Evolutionary conservation across 2,888 invertebrate species (phyloP), one percentile per base, ranked within the genome.

Genomic region (Drosophila anceps): DNA sequence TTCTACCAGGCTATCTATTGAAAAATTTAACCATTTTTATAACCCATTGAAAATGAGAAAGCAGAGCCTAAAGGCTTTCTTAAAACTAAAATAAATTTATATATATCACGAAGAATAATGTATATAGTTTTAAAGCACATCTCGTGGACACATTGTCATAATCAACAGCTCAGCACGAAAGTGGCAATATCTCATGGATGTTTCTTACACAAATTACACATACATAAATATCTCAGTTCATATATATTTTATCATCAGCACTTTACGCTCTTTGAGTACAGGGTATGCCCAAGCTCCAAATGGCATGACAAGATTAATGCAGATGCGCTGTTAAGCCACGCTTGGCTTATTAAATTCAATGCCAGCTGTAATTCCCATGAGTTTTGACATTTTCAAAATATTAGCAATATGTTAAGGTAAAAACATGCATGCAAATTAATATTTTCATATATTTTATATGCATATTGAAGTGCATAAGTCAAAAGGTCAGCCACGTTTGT

Each of bases 211-310:
- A 46, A 18, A 10, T 18, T 41, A 18, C 18, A 41, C 15, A 41
- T 41, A 18, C 18, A 10, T 41, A 41, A 24, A 44, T 24, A 43
- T 20, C 12, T 20, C 20, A 43, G 7, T 24, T 44, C 9, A 27
- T 46, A 29, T 48, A 48, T n/a, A 15, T 15, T 46, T 48, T 48
- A 48, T 29, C 29, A 31, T n/a, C 2, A 12, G 4, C 9, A 1
- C 20, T 15, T 8, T 4, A 10, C n/a, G 27, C 31, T 4, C 0
- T n/a, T 58, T 18, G 13, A 6, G 18, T 51, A 46, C 15, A 54
- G 39, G 37, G 58, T 59, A 67, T 46, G 35, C 6, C 8, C 13
- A 10, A 50, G 35, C 33, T 20, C 7, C 27, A 51, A 57, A 12
- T 44, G 39, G 27, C 37, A 53, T 20, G 31, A 24, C 24, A 37